Evolutionary conservation across 30 jellyfish, hydroid and myxozoan species (phyloP), one percentile per base, ranked within the genome.

Genomic region (Aurelia coerulea): DNA sequence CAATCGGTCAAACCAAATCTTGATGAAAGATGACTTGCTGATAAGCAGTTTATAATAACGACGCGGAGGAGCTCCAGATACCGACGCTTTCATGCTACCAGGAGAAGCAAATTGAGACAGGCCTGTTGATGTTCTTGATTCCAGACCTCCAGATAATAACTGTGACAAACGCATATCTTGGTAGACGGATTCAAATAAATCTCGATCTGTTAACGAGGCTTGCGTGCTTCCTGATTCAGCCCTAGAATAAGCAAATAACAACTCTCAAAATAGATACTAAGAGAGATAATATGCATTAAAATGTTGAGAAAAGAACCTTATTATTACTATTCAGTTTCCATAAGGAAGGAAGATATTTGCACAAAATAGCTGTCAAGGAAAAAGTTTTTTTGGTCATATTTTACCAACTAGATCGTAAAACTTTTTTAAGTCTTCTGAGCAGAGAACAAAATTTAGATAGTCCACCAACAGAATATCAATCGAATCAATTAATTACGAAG

Each of bases 1-100:
- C 77, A 93, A 65, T 4, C 98, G 97, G 67, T 93, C 98, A 62
- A 93, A 88, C 84, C 96, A 88, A 59, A 93, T 86, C 70, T 88
- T 93, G 56, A 93, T 65, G 32, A 94, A 89, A 73, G 46, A 88
- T 18, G 74, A 16, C 31, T 76, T 74, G 62, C 74, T 52, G 23
- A 93, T 49, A 41, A 80, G 92, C 67, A 93, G 86, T 71, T 89
- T 93, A 84, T 93, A 93, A 69, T 81, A 88, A 15, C 94, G 96
- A 35, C 87, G 87, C 66, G 92, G 92, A 23, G 86, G 79, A 3
- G 87, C 87, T 34, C 63, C 82, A 10, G 93, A 62, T 5, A 41
- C 85, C 2, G 86, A 83, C 33, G 51, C 86, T 62, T 84, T 84
- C 51, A 84, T 16, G 64, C 93, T 84, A 31, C 85, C 91, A 5